Conservation (phyloP, 2,888 invertebrate species). For the Chrysina gloriosa region DNA sequence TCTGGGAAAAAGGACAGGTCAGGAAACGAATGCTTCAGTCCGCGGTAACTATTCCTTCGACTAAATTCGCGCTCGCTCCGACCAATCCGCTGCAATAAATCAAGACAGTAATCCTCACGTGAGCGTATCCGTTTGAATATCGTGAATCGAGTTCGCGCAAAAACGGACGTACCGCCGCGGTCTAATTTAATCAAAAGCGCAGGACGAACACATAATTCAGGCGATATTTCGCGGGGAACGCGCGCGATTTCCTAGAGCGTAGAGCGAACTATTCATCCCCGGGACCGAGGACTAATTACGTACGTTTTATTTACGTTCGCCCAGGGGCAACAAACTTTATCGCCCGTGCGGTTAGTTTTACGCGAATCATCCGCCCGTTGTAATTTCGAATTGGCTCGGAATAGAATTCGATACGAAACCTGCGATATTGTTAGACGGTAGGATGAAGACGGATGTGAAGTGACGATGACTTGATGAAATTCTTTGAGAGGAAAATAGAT, state of each 20-base stretch:
- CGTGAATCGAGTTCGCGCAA: conserved; percentile 20
- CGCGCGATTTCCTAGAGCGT: conserved; percentile 27
- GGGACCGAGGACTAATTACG: conserved; percentile 39
- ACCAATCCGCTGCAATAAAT: conserved; percentile 18
- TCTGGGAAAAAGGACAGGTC: too few relatives aligned
- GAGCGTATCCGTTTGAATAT: conserved; percentile 25
- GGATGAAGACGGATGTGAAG: too few relatives aligned
- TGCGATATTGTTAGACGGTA: too few relatives aligned
- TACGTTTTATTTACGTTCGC: conserved; percentile 44
- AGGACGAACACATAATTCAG: conserved; percentile 27
- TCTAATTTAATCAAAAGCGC: conserved; percentile 32
- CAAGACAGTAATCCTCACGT: conserved; percentile 21
- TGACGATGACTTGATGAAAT: too few relatives aligned
- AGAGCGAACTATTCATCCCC: conserved; percentile 39
- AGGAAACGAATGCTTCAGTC: too few relatives aligned
- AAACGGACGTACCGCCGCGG: conserved; percentile 3
- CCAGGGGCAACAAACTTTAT: conserved; percentile 40
- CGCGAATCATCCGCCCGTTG: too few relatives aligned
- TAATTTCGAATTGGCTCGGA: too few relatives aligned
- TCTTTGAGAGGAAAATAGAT: too few relatives aligned
- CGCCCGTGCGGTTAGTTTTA: conserved; percentile 34
- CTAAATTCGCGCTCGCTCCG: background rate
- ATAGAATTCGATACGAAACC: too few relatives aligned
- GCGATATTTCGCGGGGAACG: conserved; percentile 25
- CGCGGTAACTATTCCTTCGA: too few relatives aligned